phyloP scores from a whole-genome alignment of 2,113 vertebrate species.

The Festucalex cinctus region DNA sequence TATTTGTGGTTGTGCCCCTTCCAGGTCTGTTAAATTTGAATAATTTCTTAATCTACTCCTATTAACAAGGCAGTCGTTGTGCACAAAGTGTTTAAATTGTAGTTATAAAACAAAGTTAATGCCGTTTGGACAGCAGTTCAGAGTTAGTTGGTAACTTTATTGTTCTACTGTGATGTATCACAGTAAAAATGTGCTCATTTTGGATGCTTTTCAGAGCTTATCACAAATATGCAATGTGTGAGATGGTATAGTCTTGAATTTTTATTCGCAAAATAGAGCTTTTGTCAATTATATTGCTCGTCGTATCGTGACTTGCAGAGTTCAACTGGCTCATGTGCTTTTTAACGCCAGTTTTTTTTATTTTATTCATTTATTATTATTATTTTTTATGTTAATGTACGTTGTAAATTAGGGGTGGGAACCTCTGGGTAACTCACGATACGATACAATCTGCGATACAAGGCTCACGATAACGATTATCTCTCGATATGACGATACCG shows the following conservation, averaged over 20 bases:
- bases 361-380: too few relatives aligned
- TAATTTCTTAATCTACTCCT: conserved; percentile 3
- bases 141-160: conserved; percentile 2
- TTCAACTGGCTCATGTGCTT: conserved; percentile 17
- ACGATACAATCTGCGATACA: too few relatives aligned
- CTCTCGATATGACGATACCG: too few relatives aligned
- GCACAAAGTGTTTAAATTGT: conserved; percentile 8
- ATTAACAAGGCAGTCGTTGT: neutral
- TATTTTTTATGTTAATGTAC: too few relatives aligned
- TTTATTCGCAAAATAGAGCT: conserved; percentile 10
- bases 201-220: conserved; percentile 9
- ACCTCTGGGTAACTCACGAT: too few relatives aligned
- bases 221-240: conserved; percentile 8
- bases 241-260: conserved; percentile 14
- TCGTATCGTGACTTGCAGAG: conserved; percentile 32
- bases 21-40: conserved; percentile 15
- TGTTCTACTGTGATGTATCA: neutral
- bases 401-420: too few relatives aligned
- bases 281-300: conserved; percentile 25
- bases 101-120: neutral
- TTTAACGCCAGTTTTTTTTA: too few relatives aligned
- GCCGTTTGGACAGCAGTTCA: conserved; percentile 1
- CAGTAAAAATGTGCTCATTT: conserved; percentile 15
- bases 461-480: too few relatives aligned
- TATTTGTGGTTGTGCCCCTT: conserved; percentile 20